phyloP scores from a whole-genome alignment of 2,113 vertebrate genomes.

The Candoia aspera region DNA sequence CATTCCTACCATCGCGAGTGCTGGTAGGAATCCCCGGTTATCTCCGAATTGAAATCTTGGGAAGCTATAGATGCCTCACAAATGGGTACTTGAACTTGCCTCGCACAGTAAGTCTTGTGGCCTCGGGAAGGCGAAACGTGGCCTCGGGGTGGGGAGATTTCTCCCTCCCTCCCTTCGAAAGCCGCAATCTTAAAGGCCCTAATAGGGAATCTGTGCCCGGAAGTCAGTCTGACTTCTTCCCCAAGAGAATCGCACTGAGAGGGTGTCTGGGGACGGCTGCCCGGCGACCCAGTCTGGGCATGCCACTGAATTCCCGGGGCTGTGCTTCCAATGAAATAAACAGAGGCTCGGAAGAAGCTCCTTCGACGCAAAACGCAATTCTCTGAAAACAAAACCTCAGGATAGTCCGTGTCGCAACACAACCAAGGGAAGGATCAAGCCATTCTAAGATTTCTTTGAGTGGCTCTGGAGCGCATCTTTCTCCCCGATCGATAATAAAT shows the following conservation, averaged over 20 bases:
- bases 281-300: background rate
- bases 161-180: background rate
- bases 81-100: background rate
- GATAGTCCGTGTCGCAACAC: background rate
- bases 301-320: background rate
- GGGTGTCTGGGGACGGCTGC: background rate
- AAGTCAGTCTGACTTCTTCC: background rate
- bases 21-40: background rate
- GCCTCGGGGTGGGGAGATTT: background rate
- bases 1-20: no score
- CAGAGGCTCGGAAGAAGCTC: background rate
- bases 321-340: background rate
- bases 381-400: background rate
- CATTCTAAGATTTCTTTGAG: background rate
- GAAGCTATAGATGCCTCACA: background rate
- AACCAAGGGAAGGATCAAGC: background rate
- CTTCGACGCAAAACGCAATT: background rate
- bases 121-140: background rate
- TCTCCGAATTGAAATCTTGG: background rate
- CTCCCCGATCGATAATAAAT: background rate
- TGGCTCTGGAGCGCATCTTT: background rate
- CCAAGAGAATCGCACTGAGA: background rate
- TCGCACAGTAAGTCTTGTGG: background rate
- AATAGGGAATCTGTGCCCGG: background rate
- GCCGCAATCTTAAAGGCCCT: background rate